phyloP scores from a whole-genome alignment of 2,797 vertebrate genomes.

The Xenopus petersii region DNA sequence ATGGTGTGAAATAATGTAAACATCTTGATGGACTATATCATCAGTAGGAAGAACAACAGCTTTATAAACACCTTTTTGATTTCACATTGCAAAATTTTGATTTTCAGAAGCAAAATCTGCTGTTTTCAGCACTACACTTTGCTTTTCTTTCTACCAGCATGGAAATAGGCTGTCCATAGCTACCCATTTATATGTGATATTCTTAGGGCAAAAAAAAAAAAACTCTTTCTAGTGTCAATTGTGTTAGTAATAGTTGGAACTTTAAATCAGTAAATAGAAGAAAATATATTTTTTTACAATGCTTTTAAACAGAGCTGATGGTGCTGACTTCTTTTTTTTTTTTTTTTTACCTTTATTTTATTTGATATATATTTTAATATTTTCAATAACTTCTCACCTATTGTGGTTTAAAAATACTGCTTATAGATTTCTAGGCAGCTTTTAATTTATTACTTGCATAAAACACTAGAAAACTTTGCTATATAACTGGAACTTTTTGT shows the following conservation, averaged over 20 bases:
- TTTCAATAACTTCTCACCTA: background rate
- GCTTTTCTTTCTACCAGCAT: no score
- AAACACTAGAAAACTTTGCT: slow-evolving; percentile 34
- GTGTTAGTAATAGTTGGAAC: background rate
- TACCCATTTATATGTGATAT: no score
- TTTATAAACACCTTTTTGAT: no score
- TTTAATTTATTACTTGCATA: slow-evolving; percentile 43
- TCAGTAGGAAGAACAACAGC: no score
- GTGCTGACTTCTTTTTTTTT: slow-evolving; percentile 3
- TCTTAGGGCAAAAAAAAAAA: no score
- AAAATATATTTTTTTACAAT: slow-evolving; percentile 18
- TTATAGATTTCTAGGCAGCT: slow-evolving; percentile 16
- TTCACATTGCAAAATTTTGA: no score
- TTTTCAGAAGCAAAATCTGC: background rate
- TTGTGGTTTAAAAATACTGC: background rate
- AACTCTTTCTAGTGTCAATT: no score
- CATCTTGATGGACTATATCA: no score
- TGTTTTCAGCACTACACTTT: no score
- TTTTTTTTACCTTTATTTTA: background rate
- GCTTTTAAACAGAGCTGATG: slow-evolving; percentile 2
- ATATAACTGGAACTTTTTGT: slow-evolving; percentile 31
- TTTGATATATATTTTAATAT: slow-evolving; percentile 10
- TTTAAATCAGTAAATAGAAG: slow-evolving; percentile 5
- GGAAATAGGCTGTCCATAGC: no score
- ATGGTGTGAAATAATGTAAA: no score